Evolutionary conservation across 2,888 invertebrate genomes (phyloP).

Genomic region (Zygothrica quintamaculata): DNA sequence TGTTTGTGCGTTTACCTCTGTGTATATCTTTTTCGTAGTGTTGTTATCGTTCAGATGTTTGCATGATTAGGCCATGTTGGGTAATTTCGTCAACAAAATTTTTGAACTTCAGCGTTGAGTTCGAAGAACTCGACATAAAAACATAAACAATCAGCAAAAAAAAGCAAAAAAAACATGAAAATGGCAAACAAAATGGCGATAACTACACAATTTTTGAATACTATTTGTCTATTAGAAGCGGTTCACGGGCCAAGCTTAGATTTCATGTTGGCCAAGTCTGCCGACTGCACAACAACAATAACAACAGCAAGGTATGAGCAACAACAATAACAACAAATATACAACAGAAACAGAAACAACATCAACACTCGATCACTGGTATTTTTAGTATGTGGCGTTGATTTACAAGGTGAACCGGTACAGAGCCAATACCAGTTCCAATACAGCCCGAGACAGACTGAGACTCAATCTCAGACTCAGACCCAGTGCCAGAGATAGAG

Average conservation of each 20-base stretch:
- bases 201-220: conserved; percentile 29
- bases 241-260: conserved; percentile 45
- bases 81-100: conserved; percentile 47
- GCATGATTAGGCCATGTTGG: conserved; percentile 52
- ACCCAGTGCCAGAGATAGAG: background rate
- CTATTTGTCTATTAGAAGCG: conserved; percentile 49
- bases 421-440: conserved; percentile 71
- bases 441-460: conserved; percentile 12
- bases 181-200: conserved; percentile 45
- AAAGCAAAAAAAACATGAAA: conserved; percentile 32
- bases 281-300: conserved; percentile 40
- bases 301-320: conserved; percentile 40
- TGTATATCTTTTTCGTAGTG: background rate
- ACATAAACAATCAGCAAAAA: conserved; percentile 41
- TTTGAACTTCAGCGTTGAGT: conserved; percentile 62
- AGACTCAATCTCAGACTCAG: conserved; percentile 2
- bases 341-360: conserved; percentile 27
- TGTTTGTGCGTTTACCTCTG: background rate
- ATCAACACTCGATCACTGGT: conserved; percentile 62
- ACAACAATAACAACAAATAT: conserved; percentile 5
- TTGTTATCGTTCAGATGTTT: conserved; percentile 52
- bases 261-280: conserved; percentile 56
- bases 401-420: conserved; percentile 77
- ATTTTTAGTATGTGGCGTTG: conserved; percentile 75
- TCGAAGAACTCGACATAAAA: conserved; percentile 70